Percentiles rank a stretch among this genome's conserved stretches.
These are phyloP conservation scores for Noctua pronuba DNA, from an alignment of 2,888 invertebrate species.

Conservation along the genomic window DNA sequence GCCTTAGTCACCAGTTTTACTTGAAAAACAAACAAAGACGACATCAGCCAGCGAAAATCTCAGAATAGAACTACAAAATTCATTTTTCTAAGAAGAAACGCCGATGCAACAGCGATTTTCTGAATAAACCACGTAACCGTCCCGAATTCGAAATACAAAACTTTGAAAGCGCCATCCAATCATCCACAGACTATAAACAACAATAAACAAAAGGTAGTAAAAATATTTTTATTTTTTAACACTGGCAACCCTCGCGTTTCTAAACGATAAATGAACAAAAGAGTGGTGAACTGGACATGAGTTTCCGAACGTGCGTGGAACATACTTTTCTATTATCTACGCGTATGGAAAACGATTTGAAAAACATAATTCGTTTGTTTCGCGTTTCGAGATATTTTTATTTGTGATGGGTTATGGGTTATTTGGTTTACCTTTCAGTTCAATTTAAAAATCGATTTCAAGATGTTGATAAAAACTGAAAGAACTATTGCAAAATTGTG, in stretches of 20 bases:
- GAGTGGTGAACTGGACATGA: conserved; percentile 61
- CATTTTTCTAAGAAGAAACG: conserved; percentile 16
- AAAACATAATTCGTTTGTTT: conserved; percentile 39
- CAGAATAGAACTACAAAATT: neutral
- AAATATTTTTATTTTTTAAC: conserved; percentile 59
- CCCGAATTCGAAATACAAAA: conserved; percentile 46
- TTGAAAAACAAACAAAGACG: neutral
- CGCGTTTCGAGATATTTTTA: conserved; percentile 7
- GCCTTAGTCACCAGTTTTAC: neutral
- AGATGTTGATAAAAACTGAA: neutral
- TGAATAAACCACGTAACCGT: conserved; percentile 29
- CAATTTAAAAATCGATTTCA: neutral
- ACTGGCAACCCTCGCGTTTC: conserved; percentile 67
- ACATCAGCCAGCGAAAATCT: neutral
- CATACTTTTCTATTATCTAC: conserved; percentile 68
- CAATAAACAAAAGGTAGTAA: conserved; percentile 67
- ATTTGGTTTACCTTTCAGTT: neutral
- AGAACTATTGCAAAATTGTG: too few relatives aligned
- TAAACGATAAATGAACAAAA: conserved; percentile 69
- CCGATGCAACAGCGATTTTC: conserved; percentile 27
- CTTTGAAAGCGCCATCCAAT: conserved; percentile 54
- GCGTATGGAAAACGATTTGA: conserved; percentile 48
- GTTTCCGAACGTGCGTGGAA: conserved; percentile 65
- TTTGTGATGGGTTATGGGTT: neutral
- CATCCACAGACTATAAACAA: conserved; percentile 58